Evolutionary conservation across 2,888 invertebrate species (phyloP).

Genomic region (Drosophila fungiperda): DNA sequence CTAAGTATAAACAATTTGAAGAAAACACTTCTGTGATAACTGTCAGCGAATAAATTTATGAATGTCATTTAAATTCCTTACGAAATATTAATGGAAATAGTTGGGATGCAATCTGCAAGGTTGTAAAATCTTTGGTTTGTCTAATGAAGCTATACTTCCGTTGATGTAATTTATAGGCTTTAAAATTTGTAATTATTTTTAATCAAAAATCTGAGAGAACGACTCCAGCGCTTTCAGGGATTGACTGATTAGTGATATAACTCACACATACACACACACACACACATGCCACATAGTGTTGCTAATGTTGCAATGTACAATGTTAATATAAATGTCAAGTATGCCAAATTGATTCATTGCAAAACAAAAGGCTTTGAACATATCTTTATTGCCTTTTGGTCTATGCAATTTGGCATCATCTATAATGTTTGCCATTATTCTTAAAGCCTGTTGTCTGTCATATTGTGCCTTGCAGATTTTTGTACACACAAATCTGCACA

Average conservation of each 20-base stretch:
- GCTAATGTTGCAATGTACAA: conserved; percentile 17
- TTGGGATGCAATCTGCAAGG: not conserved
- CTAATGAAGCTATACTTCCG: not conserved
- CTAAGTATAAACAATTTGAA: not conserved
- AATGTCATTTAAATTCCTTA: not conserved
- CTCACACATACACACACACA: not conserved
- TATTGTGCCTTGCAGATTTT: conserved; percentile 24
- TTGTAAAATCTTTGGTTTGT: not conserved
- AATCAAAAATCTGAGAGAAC: not conserved
- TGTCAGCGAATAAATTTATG: not conserved
- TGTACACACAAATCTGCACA: conserved; percentile 9
- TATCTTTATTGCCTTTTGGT: conserved; percentile 48
- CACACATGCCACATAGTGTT: conserved; percentile 12
- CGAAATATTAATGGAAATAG: not conserved
- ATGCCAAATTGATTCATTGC: conserved; percentile 31
- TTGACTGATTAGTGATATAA: not conserved
- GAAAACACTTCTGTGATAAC: not conserved
- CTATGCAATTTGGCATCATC: conserved; percentile 24
- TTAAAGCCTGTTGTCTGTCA: conserved; percentile 18
- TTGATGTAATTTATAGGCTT: not conserved
- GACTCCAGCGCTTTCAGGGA: not conserved
- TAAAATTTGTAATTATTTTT: not conserved
- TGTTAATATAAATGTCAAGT: conserved; percentile 26
- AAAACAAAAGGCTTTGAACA: conserved; percentile 72
- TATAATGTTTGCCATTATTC: conserved; percentile 51